A percentile compares a stretch with the other conserved stretches of the same genome.
These are phyloP conservation scores for Nephrotoma flavescens DNA, from an alignment of 2,888 invertebrate genomes.

Conservation along the genomic window DNA sequence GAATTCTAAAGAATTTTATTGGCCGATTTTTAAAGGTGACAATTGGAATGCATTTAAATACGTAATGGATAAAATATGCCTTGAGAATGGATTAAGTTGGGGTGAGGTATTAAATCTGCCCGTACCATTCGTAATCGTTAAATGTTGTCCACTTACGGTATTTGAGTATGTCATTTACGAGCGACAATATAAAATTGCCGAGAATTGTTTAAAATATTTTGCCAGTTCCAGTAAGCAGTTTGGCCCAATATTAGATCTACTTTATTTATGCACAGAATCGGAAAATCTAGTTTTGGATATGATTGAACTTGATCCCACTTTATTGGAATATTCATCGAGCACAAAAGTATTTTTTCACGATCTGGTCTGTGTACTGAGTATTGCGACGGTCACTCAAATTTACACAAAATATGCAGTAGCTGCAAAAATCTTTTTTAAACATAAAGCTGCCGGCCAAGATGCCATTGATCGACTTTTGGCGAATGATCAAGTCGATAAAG, in stretches of 20 bases:
- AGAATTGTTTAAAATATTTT: not conserved
- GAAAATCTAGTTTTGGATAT: not conserved
- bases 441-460: not conserved
- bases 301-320: not conserved
- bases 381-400: not conserved
- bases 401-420: not conserved
- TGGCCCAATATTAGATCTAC: not conserved
- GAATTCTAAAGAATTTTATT: not conserved
- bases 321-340: not conserved
- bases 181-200: not conserved
- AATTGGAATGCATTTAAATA: not conserved
- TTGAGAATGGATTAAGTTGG: not conserved
- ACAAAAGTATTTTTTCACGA: not conserved
- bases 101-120: not conserved
- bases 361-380: not conserved
- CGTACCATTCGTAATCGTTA: not conserved
- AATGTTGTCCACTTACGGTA: not conserved
- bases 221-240: not conserved
- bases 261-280: not conserved
- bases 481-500: not conserved
- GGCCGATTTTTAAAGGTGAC: not conserved
- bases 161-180: not conserved
- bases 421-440: not conserved
- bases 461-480: not conserved
- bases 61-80: not conserved